Conservation (phyloP, 1,140 invertebrate genomes). For the Drosophila kepulauana region DNA sequence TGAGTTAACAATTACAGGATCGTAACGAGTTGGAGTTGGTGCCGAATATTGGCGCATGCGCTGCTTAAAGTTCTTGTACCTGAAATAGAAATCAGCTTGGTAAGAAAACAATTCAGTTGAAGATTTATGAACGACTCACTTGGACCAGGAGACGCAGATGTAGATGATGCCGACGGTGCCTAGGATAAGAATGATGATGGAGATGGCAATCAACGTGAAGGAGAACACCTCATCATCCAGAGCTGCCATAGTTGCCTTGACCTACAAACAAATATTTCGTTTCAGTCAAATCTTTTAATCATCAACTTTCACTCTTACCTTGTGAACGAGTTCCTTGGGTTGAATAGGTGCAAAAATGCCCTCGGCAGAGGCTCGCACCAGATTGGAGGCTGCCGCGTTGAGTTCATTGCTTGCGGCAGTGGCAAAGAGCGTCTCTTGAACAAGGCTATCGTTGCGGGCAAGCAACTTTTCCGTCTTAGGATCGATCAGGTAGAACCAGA, state of each 20-base stretch:
- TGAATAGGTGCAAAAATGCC: slow-evolving; percentile 88
- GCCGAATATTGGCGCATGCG: slow-evolving; percentile 90
- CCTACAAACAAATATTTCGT: slow-evolving; percentile 39
- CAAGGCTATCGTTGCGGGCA: slow-evolving; percentile 88
- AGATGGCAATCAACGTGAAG: slow-evolving; percentile 94
- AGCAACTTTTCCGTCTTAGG: slow-evolving; percentile 91
- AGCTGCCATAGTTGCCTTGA: slow-evolving; percentile 86
- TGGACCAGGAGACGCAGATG: slow-evolving; percentile 96
- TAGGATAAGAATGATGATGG: slow-evolving; percentile 93
- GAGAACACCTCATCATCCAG: slow-evolving; percentile 91
- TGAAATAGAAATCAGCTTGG: slow-evolving; percentile 57
- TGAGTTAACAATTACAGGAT: slow-evolving; percentile 91
- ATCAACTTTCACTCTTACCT: slow-evolving; percentile 50
- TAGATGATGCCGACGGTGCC: slow-evolving; percentile 95
- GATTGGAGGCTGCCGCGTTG: slow-evolving; percentile 88
- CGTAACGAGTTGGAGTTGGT: slow-evolving; percentile 88
- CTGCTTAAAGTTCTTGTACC: slow-evolving; percentile 93
- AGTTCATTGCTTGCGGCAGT: slow-evolving; percentile 88
- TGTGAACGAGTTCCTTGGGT: slow-evolving; percentile 77
- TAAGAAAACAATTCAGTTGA: neutral
- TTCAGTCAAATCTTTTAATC: neutral
- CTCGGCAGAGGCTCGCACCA: slow-evolving; percentile 88
- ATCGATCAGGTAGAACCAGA: slow-evolving; percentile 95
- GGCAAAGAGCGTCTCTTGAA: slow-evolving; percentile 87
- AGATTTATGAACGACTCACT: slow-evolving; percentile 86